A percentile compares a stretch with the other conserved stretches of the same genome.
Conservation (phyloP, 1,140 invertebrate species). For the Solenopsis invicta region DNA sequence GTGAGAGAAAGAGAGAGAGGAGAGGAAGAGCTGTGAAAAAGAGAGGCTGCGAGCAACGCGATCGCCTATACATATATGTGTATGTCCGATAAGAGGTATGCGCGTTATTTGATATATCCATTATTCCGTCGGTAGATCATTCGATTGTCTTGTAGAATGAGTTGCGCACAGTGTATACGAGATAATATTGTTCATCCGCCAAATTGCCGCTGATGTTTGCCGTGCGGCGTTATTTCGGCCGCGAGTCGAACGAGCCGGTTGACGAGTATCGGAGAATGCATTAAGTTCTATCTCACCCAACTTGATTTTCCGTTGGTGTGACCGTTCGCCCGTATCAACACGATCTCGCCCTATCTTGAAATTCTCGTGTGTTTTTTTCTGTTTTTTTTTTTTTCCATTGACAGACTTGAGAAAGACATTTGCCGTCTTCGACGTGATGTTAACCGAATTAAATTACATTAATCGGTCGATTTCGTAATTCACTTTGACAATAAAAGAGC, state of each 20-base stretch:
- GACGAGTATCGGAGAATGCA: slow-evolving; percentile 70
- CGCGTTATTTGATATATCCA: slow-evolving; percentile 59
- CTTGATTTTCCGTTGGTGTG: slow-evolving; percentile 57
- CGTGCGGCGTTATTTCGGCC: slow-evolving; percentile 49
- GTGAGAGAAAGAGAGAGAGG: not conserved
- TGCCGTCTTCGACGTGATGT: slow-evolving; percentile 45
- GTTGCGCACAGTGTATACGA: slow-evolving; percentile 36
- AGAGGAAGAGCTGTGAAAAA: not conserved
- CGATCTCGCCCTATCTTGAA: slow-evolving; percentile 41
- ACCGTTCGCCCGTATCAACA: slow-evolving; percentile 19
- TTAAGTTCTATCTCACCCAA: slow-evolving; percentile 58
- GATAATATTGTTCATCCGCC: slow-evolving; percentile 70
- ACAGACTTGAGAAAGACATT: slow-evolving; percentile 27
- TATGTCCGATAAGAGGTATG: slow-evolving; percentile 28
- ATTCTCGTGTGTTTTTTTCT: too few species aligned
- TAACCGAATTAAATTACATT: slow-evolving; percentile 25
- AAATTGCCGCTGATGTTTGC: slow-evolving; percentile 70
- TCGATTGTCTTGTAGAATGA: slow-evolving; percentile 4
- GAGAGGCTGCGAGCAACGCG: not conserved
- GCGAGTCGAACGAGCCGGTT: slow-evolving; percentile 47
- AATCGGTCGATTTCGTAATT: not conserved
- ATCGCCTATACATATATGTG: not conserved
- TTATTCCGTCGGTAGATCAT: slow-evolving; percentile 47
- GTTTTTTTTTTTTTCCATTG: slow-evolving; percentile 43
- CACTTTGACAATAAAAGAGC: not conserved